These are phyloP conservation scores for Drosophila sucinea DNA, from an alignment of 1,140 invertebrate genomes.

Conservation along the genomic window DNA sequence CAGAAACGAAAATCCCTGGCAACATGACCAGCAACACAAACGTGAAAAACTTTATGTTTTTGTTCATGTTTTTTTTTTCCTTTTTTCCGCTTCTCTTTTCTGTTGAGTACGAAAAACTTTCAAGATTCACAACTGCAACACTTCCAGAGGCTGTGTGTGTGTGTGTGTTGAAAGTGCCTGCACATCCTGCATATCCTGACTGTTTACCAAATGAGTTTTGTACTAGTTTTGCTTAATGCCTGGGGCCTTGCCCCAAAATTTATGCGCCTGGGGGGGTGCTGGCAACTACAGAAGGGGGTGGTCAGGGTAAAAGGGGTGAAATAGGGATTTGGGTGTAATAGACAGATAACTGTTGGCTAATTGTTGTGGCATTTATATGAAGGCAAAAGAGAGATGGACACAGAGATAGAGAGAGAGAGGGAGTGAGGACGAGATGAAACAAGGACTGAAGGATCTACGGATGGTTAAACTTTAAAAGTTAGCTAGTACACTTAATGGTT, in stretches of 20 bases:
- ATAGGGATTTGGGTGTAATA: conserved; percentile 54
- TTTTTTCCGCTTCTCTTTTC: background rate
- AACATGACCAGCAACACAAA: conserved; percentile 63
- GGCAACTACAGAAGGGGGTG: background rate
- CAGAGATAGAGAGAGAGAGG: background rate
- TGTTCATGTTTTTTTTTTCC: conserved; percentile 19
- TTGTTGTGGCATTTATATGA: conserved; percentile 61
- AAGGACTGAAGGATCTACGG: conserved; percentile 6
- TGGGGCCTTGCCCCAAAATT: conserved; percentile 41
- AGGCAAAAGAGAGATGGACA: background rate
- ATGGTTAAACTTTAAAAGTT: conserved; percentile 10
- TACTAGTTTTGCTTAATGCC: conserved; percentile 71
- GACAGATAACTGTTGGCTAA: conserved; percentile 77
- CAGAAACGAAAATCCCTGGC: conserved; percentile 47
- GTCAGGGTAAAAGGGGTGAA: background rate
- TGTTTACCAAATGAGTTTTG: conserved; percentile 77
- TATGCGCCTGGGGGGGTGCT: conserved; percentile 27
- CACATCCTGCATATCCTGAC: conserved; percentile 71
- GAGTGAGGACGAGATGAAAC: background rate
- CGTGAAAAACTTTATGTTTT: conserved; percentile 58
- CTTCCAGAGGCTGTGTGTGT: conserved; percentile 37
- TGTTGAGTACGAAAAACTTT: conserved; percentile 57
- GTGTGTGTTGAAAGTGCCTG: conserved; percentile 53
- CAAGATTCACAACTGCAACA: conserved; percentile 76
- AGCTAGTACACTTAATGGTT: background rate